Percentiles rank a stretch among this genome's conserved stretches.
phyloP scores from a whole-genome alignment of 2,888 invertebrate species.

The Andrena bicolor region DNA sequence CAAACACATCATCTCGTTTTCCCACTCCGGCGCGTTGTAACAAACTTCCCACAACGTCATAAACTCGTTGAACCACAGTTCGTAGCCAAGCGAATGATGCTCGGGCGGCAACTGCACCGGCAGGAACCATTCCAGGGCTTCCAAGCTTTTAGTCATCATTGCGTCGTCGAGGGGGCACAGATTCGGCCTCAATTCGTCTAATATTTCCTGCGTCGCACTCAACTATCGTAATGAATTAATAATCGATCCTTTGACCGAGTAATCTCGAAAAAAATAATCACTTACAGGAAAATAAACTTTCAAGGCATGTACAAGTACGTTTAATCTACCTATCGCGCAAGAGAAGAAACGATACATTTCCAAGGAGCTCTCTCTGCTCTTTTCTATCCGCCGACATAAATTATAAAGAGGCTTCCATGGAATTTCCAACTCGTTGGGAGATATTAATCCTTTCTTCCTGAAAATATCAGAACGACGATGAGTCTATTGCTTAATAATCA shows the following conservation, averaged over 20 bases:
- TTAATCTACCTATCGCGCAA: constrained; percentile 72
- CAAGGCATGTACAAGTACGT: constrained; percentile 73
- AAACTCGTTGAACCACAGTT: constrained; percentile 93
- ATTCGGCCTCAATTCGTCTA: constrained; percentile 92
- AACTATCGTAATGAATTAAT: constrained; percentile 85
- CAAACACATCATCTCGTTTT: constrained; percentile 89
- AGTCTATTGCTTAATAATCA: background rate
- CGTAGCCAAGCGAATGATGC: constrained; percentile 88
- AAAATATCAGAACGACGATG: constrained; percentile 60
- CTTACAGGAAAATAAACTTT: constrained; percentile 85
- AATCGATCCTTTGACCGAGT: constrained; percentile 5
- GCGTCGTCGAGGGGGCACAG: constrained; percentile 90
- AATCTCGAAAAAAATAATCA: constrained; percentile 57
- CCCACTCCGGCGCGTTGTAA: constrained; percentile 90
- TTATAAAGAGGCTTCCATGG: constrained; percentile 94
- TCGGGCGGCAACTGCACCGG: constrained; percentile 90
- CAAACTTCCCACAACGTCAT: constrained; percentile 92
- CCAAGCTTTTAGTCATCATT: constrained; percentile 86
- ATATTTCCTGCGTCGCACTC: constrained; percentile 93
- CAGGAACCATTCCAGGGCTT: constrained; percentile 91
- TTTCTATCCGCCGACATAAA: constrained; percentile 41
- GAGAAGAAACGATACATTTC: constrained; percentile 86
- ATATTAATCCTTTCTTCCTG: constrained; percentile 92
- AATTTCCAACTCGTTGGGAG: constrained; percentile 92
- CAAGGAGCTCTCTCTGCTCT: constrained; percentile 86